These are phyloP conservation scores for Cryptoleucopteryx plumbea DNA, from an alignment of 2,113 vertebrate genomes.

Conservation along the genomic window DNA sequence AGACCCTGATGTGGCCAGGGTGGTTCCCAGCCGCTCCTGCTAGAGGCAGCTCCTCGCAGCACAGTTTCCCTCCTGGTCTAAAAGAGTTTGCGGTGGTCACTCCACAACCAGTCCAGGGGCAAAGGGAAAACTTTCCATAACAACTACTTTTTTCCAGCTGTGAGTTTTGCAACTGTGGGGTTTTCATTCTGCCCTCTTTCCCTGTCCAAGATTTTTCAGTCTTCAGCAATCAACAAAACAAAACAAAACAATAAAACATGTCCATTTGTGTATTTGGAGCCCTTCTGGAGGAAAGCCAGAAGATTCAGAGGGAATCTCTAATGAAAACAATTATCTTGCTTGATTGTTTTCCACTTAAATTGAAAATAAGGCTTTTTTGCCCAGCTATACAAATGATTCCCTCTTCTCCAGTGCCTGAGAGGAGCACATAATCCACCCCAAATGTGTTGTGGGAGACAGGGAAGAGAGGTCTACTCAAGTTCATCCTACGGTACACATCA, in stretches of 20 bases:
- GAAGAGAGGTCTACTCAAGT: background rate
- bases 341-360: background rate
- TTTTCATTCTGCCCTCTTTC: background rate
- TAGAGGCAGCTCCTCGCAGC: background rate
- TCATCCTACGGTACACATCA: background rate
- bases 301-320: background rate
- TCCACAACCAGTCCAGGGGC: background rate
- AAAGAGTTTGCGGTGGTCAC: background rate
- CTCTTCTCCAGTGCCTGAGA: background rate
- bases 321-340: background rate
- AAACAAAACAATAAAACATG: background rate
- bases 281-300: background rate
- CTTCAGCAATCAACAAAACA: background rate
- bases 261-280: background rate
- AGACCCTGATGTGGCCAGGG: background rate
- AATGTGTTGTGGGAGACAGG: background rate
- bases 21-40: background rate
- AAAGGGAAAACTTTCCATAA: background rate
- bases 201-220: background rate
- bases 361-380: background rate
- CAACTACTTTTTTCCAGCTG: background rate
- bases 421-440: background rate
- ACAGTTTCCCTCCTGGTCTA: background rate
- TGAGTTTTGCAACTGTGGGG: background rate
- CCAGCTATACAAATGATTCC: background rate